Evolutionary conservation across 2,888 invertebrate genomes (phyloP).

Genomic region (Eubasilissa splendida): DNA sequence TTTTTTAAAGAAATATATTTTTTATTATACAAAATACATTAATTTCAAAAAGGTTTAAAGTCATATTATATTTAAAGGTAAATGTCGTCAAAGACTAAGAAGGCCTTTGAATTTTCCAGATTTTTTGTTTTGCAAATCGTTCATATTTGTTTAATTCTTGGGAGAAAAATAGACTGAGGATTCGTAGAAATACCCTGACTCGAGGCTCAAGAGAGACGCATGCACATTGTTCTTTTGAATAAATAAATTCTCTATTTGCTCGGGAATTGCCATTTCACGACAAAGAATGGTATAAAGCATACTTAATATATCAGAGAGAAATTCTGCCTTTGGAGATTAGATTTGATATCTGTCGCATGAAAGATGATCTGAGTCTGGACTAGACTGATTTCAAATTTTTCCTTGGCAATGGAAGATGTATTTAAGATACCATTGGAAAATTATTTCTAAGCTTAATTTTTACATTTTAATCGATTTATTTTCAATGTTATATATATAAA

Average conservation of each 20-base stretch:
- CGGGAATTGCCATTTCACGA: constrained; percentile 53
- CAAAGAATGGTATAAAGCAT: constrained; percentile 50
- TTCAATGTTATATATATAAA: no score
- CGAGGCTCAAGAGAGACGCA: constrained; percentile 27
- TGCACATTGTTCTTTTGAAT: constrained; percentile 56
- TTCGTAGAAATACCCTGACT: constrained; percentile 13
- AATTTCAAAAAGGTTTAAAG: no score
- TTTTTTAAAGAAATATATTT: no score
- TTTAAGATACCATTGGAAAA: constrained; percentile 23
- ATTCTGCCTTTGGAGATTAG: constrained; percentile 51
- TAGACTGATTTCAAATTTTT: constrained; percentile 15
- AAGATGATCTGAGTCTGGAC: constrained; percentile 33
- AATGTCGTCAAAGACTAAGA: neutral
- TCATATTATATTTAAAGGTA: no score
- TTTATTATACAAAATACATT: no score
- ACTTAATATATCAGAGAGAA: constrained; percentile 50
- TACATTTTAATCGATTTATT: no score
- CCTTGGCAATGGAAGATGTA: constrained; percentile 8
- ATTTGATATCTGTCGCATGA: constrained; percentile 20
- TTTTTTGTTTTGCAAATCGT: constrained; percentile 44
- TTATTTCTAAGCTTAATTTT: neutral
- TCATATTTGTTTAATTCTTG: constrained; percentile 55
- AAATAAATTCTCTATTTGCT: constrained; percentile 56
- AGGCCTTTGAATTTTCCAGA: constrained; percentile 41
- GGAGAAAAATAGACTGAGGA: constrained; percentile 40